phyloP scores from a whole-genome alignment of 2,888 invertebrate species.

The Euplexia lucipara region DNA sequence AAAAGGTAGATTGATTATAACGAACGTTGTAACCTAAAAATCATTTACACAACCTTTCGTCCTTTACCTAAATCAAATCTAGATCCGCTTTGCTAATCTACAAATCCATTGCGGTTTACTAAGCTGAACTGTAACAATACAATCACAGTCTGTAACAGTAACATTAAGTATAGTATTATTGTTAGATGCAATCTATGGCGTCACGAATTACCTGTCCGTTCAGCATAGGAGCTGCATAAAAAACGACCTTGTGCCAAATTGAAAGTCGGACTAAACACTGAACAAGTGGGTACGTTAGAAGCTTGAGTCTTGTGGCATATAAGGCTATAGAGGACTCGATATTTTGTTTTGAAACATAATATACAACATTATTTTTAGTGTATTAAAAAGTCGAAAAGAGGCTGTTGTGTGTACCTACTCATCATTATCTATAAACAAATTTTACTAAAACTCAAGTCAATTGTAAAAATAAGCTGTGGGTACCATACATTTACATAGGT shows the following conservation, averaged over 20 bases:
- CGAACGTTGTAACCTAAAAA: not conserved
- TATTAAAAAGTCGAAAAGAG: too few species aligned
- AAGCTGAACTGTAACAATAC: conserved; percentile 14
- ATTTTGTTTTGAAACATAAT: too few species aligned
- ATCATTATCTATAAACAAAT: too few species aligned
- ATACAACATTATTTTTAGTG: too few species aligned
- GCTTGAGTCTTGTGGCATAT: not conserved
- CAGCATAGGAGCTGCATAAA: conserved; percentile 52
- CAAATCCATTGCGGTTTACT: conserved; percentile 1
- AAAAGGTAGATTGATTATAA: too few species aligned
- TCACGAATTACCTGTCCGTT: conserved; percentile 50
- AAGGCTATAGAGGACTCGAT: not conserved
- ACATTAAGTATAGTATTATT: conserved; percentile 19
- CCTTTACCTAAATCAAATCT: not conserved
- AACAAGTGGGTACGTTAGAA: conserved; percentile 34
- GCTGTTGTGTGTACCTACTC: too few species aligned
- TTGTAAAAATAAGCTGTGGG: too few species aligned
- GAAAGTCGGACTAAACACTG: conserved; percentile 52
- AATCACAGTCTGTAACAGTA: conserved; percentile 17
- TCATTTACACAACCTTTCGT: not conserved
- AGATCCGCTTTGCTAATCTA: conserved; percentile 25
- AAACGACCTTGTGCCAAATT: conserved; percentile 60
- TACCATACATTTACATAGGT: too few species aligned
- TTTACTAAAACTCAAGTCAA: too few species aligned
- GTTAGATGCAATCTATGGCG: conserved; percentile 57